Evolutionary conservation across 2,797 vertebrate genomes (phyloP).

Genomic region (Acanthopagrus latus): DNA sequence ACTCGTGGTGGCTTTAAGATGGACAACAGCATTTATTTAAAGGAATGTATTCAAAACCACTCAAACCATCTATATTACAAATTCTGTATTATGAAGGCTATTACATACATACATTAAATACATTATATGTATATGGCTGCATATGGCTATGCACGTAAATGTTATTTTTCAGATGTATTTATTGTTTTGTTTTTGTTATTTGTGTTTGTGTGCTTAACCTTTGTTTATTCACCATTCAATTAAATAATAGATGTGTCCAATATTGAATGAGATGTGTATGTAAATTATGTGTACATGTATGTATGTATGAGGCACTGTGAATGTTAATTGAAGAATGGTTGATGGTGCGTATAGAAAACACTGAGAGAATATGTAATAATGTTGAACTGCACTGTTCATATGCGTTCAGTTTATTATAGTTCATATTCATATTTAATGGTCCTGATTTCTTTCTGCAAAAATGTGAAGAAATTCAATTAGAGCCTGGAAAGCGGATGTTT

Average conservation of each 20-base stretch:
- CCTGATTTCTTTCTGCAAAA: constrained; percentile 12
- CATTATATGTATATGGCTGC: background rate
- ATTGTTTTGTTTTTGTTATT: background rate
- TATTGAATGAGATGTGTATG: background rate
- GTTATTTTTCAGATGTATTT: background rate
- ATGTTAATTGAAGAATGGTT: background rate
- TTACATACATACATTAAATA: background rate
- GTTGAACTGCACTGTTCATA: background rate
- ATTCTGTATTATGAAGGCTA: background rate
- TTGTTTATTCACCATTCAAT: background rate
- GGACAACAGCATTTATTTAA: background rate
- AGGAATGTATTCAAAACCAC: background rate
- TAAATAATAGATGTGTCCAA: background rate
- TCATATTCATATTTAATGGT: background rate
- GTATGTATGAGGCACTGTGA: background rate
- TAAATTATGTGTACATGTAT: background rate
- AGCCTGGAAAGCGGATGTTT: constrained; percentile 3
- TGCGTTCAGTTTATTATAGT: background rate
- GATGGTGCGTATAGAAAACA: no score
- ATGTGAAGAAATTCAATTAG: constrained; percentile 11
- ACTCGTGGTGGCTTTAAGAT: background rate
- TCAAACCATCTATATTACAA: background rate
- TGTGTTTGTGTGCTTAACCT: background rate
- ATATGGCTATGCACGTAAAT: no score
- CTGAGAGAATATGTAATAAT: background rate